phyloP scores from a whole-genome alignment of 2,888 invertebrate species.

The Palloptera scutellata region DNA sequence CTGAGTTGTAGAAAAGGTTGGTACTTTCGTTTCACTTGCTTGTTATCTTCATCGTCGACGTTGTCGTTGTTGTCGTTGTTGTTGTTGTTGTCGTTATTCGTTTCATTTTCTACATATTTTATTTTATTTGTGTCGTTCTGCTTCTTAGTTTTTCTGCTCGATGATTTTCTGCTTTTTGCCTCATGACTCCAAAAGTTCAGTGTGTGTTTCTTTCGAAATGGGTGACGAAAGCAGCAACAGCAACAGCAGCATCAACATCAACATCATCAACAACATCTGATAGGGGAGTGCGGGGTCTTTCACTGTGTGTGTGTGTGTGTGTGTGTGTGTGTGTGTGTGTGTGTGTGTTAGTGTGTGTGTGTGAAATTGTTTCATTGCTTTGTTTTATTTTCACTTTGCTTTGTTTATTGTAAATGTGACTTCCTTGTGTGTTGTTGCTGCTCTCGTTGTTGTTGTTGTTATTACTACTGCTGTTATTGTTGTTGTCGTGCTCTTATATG shows the following conservation, averaged over 20 bases:
- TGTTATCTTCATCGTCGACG: too few relatives aligned
- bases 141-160: slow-evolving; percentile 40
- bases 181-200: slow-evolving; percentile 17
- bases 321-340: not conserved
- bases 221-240: not conserved
- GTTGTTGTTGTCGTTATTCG: too few relatives aligned
- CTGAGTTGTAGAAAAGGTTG: too few relatives aligned
- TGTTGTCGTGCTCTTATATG: not conserved
- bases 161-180: slow-evolving; percentile 40
- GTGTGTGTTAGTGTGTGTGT: slow-evolving; percentile 4
- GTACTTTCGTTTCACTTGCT: too few relatives aligned
- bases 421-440: not conserved
- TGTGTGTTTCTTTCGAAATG: not conserved
- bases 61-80: too few relatives aligned
- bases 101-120: slow-evolving; percentile 25
- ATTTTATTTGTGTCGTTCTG: slow-evolving; percentile 39
- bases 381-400: not conserved
- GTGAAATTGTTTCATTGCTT: slow-evolving; percentile 25
- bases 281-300: too few relatives aligned
- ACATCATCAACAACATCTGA: too few relatives aligned
- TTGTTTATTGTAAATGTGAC: not conserved
- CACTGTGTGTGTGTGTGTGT: not conserved
- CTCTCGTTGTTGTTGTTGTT: not conserved
- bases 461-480: not conserved
- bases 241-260: too few relatives aligned